These are phyloP conservation scores for Triplophysa yarkandensis DNA, from an alignment of 2,797 vertebrate species.

Conservation along the genomic window DNA sequence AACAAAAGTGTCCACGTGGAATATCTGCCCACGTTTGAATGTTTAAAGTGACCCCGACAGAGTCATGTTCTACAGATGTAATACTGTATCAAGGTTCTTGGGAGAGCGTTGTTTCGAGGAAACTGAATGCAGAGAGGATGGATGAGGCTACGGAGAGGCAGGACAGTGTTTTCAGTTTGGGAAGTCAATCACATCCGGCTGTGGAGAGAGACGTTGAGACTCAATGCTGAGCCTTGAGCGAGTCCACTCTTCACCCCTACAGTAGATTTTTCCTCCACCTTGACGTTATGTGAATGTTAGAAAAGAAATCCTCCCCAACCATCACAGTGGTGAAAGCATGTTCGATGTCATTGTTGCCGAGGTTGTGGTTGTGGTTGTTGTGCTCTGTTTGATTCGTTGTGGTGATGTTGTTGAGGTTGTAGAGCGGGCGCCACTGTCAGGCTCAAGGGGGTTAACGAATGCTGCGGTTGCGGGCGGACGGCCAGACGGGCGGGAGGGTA, in stretches of 20 bases:
- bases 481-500: conserved; percentile 50
- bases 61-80: background rate
- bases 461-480: conserved; percentile 1
- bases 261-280: background rate
- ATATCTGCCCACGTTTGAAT: conserved; percentile 55
- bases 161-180: background rate
- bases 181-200: background rate
- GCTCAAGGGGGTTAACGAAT: conserved; percentile 53
- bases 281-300: too few species aligned
- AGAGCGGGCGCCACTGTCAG: conserved; percentile 50
- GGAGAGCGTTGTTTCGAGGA: background rate
- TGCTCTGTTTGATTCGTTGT: background rate
- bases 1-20: conserved; percentile 69
- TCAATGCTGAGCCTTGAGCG: background rate
- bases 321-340: too few species aligned
- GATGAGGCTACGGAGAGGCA: background rate
- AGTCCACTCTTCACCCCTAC: background rate
- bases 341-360: too few species aligned
- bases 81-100: background rate
- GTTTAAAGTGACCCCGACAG: background rate
- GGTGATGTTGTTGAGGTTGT: conserved; percentile 25
- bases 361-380: background rate
- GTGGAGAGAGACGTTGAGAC: background rate
- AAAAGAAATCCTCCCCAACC: too few species aligned
- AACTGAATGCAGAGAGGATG: background rate